Evolutionary conservation across 1,140 invertebrate species (phyloP), one percentile per base, ranked within the genome.

Genomic region (Calycopis cecrops): DNA sequence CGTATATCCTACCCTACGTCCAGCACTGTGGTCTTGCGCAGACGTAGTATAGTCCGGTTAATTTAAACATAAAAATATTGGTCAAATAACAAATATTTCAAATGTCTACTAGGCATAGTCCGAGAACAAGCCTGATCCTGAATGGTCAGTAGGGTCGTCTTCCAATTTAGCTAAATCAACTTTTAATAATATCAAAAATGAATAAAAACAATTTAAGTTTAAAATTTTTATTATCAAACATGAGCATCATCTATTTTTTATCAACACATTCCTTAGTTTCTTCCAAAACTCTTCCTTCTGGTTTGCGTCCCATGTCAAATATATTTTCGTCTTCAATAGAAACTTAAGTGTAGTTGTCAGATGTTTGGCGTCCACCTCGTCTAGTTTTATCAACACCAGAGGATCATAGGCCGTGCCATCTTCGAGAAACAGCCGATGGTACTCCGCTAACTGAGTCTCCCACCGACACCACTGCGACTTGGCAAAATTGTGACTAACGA

Each of bases 381-480:
- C 91, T 35, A 92, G 67, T 61, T 90, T 90, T 21, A 93, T 85
- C 42, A 93, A 69, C 9, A 93, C 87, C 38, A 93, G 65, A 1
- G 90, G 89, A 62, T 91, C 89, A 48, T 83, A 80, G 0, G 59
- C 51, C 0, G 75, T 71, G 1, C 81, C 80, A 53, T 90, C 84
- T 67, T 88, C 85, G 9, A 88, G 75, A 62, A 88, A 89, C 34
- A 90, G 58, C 55, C 88, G 73, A 56, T 90, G 88, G 59, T 89
- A 86, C 56, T 90, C 88, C 0, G 91, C 92, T 6, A 92, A 74
- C 59, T 91, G 89, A 8, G 91, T 90, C 71, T 93, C 92, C 88
- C 91, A 91, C 21, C 89, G 65, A 68, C 92, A 93, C 92, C 92
- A 93, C 35, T 92, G 89, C 37, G 91, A 93, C 61, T 89, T 88